Conservation (phyloP, 1,140 invertebrate genomes). For the Panonychus citri region DNA sequence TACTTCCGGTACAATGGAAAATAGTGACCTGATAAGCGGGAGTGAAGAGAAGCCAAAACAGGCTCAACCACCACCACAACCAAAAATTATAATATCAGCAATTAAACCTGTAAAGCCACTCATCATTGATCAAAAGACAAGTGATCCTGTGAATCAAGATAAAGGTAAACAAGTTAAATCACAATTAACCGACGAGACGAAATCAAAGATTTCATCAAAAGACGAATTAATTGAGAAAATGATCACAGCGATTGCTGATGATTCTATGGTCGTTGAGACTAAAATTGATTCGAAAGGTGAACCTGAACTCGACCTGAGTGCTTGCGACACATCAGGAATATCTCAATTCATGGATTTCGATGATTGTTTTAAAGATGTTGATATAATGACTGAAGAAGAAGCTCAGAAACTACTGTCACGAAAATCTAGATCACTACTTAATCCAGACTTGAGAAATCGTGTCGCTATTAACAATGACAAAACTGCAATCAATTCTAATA, state of each 20-base stretch:
- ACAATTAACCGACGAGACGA: neutral
- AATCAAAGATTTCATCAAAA: neutral
- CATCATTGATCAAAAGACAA: neutral
- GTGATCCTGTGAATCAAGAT: neutral
- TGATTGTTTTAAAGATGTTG: constrained; percentile 13
- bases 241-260: constrained; percentile 5
- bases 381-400: constrained; percentile 20
- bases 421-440: neutral
- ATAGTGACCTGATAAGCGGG: no score
- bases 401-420: constrained; percentile 17
- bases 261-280: neutral
- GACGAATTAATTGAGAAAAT: constrained; percentile 10
- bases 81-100: neutral
- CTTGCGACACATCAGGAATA: constrained; percentile 10
- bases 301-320: constrained; percentile 4
- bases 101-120: neutral
- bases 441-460: neutral
- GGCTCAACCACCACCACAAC: no score
- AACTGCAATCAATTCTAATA: neutral
- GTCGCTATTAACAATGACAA: neutral
- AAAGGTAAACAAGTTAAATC: neutral
- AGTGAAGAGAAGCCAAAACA: no score
- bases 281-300: neutral
- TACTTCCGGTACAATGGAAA: no score
- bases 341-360: constrained; percentile 11